Percentiles rank a stretch among this genome's conserved stretches.
These are phyloP conservation scores for Bombus pyrosoma DNA, from an alignment of 1,140 invertebrate species.

Conservation along the genomic window DNA sequence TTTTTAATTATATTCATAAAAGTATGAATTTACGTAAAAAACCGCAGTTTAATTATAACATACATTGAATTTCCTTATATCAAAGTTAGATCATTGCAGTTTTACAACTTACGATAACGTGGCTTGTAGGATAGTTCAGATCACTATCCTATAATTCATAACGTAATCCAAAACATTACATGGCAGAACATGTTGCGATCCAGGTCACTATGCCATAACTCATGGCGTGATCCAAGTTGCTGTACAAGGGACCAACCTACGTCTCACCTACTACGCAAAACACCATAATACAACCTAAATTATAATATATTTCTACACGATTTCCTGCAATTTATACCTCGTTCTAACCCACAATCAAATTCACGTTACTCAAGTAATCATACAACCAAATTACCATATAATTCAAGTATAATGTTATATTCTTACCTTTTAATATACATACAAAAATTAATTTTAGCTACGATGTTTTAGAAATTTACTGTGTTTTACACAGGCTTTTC, in stretches of 20 bases:
- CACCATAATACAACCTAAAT: background rate
- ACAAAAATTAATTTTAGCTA: background rate
- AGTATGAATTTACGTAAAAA: too few species aligned
- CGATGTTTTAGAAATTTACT: background rate
- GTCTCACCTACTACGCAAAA: background rate
- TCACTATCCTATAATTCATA: constrained; percentile 18
- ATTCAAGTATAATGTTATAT: background rate
- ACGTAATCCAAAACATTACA: constrained; percentile 26
- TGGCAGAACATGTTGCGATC: constrained; percentile 11
- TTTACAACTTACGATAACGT: background rate
- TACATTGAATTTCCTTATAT: background rate
- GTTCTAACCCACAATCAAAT: background rate
- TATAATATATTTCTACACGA: background rate
- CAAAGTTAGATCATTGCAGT: too few species aligned
- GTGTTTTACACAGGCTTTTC: too few species aligned
- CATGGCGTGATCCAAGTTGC: constrained; percentile 24
- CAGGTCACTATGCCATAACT: constrained; percentile 25
- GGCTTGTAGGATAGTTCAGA: background rate
- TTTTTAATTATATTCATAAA: too few species aligned
- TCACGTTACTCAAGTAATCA: background rate
- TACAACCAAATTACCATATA: background rate
- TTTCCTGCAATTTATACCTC: background rate
- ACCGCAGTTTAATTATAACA: too few species aligned
- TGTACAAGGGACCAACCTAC: background rate
- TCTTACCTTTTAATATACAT: background rate